Evolutionary conservation across 1,140 invertebrate species (phyloP), one percentile per base, ranked within the genome.

Genomic region (Drosophila lini): DNA sequence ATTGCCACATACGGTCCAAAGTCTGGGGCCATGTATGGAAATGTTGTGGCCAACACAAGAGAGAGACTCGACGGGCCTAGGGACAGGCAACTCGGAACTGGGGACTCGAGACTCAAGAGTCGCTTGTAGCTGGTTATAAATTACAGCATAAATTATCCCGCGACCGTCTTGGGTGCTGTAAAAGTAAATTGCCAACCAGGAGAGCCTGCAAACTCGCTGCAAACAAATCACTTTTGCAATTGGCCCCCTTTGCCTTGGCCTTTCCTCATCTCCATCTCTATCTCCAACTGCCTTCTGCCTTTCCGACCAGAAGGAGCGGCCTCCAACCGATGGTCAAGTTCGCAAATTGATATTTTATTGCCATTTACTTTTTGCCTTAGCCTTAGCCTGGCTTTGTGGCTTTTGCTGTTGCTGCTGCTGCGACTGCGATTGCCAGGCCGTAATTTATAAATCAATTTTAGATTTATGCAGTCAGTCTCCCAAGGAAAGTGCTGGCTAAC

Each of bases 301-400:
- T 6, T n/a, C 31, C 45, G 47, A 32, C 28, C 16, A 36, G 47
- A 44, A 44, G 45, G 48, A 53, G 13, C 44, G 19, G 34, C 31
- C 16, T 44, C 32, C 31, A 40, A 38, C 40, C 22, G 59, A 48
- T 75, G 75, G 57, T 53, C 75, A 78, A 78, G 64, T 77, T 68
- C 52, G 75, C 75, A 78, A 78, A 78, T 78, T 78, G 75, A 78
- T 78, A 78, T 78, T 78, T 78, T 78, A 78, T 78, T 78, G 74
- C 74, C 64, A 78, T 78, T 78, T 78, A 78, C 65, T 71, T 78
- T 58, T 50, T 69, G 50, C 22, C 25, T 31, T 40, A 31, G 50
- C 19, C 45, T 44, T 38, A 60, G 48, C 22, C 32, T 31, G 56
- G 44, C 45, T 50, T 50, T 42, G 10, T 71, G 40, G 56, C 31